Percentiles rank a stretch among this genome's conserved stretches.
Evolutionary conservation across 2,113 vertebrate genomes (phyloP).

Genomic region (Callorhinus ursinus): DNA sequence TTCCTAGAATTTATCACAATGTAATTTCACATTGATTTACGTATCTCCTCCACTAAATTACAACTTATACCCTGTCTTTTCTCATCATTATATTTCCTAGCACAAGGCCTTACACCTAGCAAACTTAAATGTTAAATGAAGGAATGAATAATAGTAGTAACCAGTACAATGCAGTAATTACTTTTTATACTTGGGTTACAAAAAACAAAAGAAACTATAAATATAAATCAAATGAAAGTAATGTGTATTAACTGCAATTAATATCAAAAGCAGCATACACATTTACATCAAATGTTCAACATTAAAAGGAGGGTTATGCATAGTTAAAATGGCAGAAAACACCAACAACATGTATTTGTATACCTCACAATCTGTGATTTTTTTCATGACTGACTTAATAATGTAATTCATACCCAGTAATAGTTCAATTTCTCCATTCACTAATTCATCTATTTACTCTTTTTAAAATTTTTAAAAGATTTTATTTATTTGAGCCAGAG

Average conservation of each 20-base stretch:
- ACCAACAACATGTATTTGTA: background rate
- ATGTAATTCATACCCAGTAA: background rate
- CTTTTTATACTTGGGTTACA: background rate
- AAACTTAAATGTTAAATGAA: slow-evolving; percentile 18
- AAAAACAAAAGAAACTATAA: background rate
- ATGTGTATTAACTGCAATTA: background rate
- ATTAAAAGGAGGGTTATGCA: background rate
- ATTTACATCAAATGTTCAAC: background rate
- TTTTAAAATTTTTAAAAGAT: background rate
- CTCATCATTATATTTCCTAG: background rate
- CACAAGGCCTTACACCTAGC: background rate
- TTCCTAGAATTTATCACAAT: slow-evolving; percentile 12
- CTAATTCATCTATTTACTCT: too few relatives aligned
- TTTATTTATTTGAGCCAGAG: too few relatives aligned
- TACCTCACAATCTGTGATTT: background rate
- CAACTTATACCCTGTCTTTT: background rate
- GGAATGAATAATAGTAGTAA: slow-evolving; percentile 27
- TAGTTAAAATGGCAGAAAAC: background rate
- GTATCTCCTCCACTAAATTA: background rate
- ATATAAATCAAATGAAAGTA: background rate
- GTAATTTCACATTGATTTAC: background rate
- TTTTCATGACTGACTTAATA: background rate
- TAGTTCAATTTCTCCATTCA: too few relatives aligned
- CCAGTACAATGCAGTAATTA: background rate
- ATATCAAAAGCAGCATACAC: background rate